Base-by-base conservation (phyloP, 2,888 invertebrate species). In the Pseudococcus longispinus region DNA sequence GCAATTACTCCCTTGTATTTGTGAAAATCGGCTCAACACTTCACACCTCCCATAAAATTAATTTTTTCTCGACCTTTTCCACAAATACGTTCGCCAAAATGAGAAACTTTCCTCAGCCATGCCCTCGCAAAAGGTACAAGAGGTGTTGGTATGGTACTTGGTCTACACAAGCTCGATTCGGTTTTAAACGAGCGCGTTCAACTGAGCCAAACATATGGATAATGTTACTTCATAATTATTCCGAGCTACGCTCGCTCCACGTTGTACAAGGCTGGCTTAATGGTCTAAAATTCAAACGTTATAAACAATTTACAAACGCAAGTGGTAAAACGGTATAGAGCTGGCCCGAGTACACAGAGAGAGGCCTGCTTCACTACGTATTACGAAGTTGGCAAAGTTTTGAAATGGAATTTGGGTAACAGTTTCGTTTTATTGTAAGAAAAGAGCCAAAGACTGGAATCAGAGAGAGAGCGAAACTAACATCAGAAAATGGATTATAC, bases 211-310 rank as follows among this genome's bases (percentile, higher is more conserved):
- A 37, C 74, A 74, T 32, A 74, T n/a, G 74, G 74, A 29, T 18
- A 74, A 74, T 74, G 74, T 74, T 29, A 74, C 74, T 74, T 74
- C 32, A 74, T 74, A 74, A 74, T 74, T 74, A 74, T 74, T 74
- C 74, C 29, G 18, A 74, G 32, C 74, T 37, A 37, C 2, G 29
- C 11, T 5, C 13, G 15, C 11, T 2, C 9, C 11, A 70, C 23
- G 13, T 0, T 13, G 51, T 60, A 32, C 74, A 32, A 29, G 32
- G 32, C n/a, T 29, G 32, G 32, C 32, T 74, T 74, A 74, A 74
- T 74, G 74, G 74, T 74, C 74, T 29, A 74, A 74, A 74, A 74
- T 74, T 74, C 74, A 37, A 29, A 74, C 32, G 74, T 74, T 74
- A 74, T 74, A 74, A 74, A 74, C 74, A 74, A 74, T 74, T 74